Base-by-base conservation (phyloP, 2,113 vertebrate genomes). In the Petaurus breviceps region DNA sequence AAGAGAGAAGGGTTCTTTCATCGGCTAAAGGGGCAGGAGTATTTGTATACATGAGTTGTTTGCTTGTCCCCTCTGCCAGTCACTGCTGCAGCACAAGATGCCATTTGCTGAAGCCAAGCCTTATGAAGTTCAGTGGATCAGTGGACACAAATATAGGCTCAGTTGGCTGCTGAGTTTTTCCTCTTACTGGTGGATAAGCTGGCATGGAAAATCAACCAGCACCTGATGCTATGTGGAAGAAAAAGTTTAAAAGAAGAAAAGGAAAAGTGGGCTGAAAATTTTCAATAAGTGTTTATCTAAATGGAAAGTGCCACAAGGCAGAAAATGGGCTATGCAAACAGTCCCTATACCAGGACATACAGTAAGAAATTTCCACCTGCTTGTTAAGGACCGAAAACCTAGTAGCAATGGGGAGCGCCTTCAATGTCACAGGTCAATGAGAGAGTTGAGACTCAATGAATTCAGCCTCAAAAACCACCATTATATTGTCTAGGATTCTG, bases 341-440 rank as follows among this genome's bases (percentile, higher is more conserved):
- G 93, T 54, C 22, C 31, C 54, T 90, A 92, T 0, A 92, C 16
- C 54, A 93, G 91, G 47, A 93, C 54, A 92, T 92, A 43, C n/a
- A n/a, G 22, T 43, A 43, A 43, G n/a, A 84, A 84, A 84, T 84
- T 84, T 84, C 90, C 90, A 94, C 57, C 16, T 92, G 90, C 89
- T 89, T 96, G 22, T 84, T 94, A 61, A 95, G 90, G 96, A n/a
- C n/a, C 92, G 55, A 90, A 54, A 95, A 49, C 53, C 47, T 26
- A 52, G 89, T 90, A 91, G 61, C 93, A 22, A 90, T 61, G 93
- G 51, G 51, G 26, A 95, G 57, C 55, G 49, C 90, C 22, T 49
- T 49, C 61, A 37, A 84, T 51, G 90, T 14, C 91, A 93, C 16
- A 90, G 55, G 93, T 89, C 91, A 95, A 55, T 0, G 8, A n/a